Base-by-base conservation (phyloP, 1,140 invertebrate genomes). In the Conopomorpha cramerella region DNA sequence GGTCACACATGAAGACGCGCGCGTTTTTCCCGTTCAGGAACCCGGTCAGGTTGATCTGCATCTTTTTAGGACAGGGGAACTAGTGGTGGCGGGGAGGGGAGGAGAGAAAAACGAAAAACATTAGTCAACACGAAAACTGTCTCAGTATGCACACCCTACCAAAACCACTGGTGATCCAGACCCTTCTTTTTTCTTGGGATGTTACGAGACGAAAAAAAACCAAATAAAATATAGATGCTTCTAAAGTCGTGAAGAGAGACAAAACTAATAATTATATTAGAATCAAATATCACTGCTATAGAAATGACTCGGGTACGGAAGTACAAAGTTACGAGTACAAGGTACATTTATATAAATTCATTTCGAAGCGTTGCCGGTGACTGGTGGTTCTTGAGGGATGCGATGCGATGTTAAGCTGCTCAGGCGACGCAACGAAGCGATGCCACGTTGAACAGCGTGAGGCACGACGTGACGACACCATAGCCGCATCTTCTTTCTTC, bases 31-130 rank as follows among this genome's bases (percentile, higher is more conserved):
- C 95, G 77, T 99, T 98, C 16, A 99, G 79, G 77, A 99, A 99
- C 8, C 98, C 98, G 23, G 97, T 99, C 56, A 99, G 80, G 78
- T 99, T 99, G 54, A 99, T 99, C 83, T 99, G 97, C 89, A 99
- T 98, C 73, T 96, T 93, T 72, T 95, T 95, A 25, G 95, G 95
- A 82, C 99, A 96, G 13, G 96, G 94, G 81, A 86, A 91, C 88
- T 90, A 74, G 64, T 51, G 59, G 49, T 43, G 48, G 55, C 57
- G 55, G 56, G 53, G 38, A 55, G 42, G 31, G 61, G 63, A 55
- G 81, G 81, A 79, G 64, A 64, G 49, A 68, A 65, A 70, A 57
- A 55, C 51, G 53, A 18, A 35, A 35, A 23, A 27, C 2, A 46
- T 59, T 51, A 59, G 41, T 53, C 45, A 47, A 42, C 36, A 30